Conservation (phyloP, 2,888 invertebrate species). For the Ennomos quercinarius region DNA sequence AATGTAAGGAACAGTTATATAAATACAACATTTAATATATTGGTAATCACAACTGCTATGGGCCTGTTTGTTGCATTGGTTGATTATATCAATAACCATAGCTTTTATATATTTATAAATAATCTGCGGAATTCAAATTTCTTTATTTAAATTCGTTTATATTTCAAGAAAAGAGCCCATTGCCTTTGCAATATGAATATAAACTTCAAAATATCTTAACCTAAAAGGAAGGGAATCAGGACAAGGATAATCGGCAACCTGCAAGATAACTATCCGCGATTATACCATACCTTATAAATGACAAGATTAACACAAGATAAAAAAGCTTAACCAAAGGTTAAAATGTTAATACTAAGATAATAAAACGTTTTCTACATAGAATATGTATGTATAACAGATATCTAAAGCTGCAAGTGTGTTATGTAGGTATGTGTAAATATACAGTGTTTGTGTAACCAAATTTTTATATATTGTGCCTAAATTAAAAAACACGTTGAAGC, state of each 20-base stretch:
- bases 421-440: neutral
- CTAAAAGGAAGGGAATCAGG: conserved; percentile 41
- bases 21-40: conserved; percentile 16
- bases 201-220: conserved; percentile 15
- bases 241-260: conserved; percentile 66
- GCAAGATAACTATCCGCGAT: conserved; percentile 62
- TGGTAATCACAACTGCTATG: conserved; percentile 8
- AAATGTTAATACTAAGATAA: conserved; percentile 17
- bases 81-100: no score
- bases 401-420: neutral
- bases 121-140: no score
- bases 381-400: neutral
- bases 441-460: no score
- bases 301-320: conserved; percentile 46
- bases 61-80: conserved; percentile 9
- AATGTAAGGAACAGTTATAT: conserved; percentile 16
- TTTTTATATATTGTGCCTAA: no score
- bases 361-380: neutral
- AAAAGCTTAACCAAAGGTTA: conserved; percentile 54
- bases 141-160: neutral
- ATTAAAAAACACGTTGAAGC: no score
- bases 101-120: no score
- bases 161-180: conserved; percentile 16
- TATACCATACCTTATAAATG: conserved; percentile 47
- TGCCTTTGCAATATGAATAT: conserved; percentile 6